Percentiles rank a stretch among this genome's conserved stretches.
phyloP scores from a whole-genome alignment of 2,888 invertebrate species.

The Scaptomyza cyrtandrae region DNA sequence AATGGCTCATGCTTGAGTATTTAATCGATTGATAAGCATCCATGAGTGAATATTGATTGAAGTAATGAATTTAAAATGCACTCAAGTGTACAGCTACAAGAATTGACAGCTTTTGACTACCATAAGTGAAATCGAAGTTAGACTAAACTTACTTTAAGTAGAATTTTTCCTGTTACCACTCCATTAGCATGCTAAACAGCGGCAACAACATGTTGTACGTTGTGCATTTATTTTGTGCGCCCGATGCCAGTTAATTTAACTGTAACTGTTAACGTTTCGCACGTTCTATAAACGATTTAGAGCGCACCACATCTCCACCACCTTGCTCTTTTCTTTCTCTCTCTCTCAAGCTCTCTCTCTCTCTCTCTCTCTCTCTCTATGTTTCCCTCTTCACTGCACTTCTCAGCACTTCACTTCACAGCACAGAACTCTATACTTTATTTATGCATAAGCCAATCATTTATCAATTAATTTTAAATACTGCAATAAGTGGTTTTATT shows the following conservation, averaged over 20 bases:
- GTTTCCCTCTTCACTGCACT: constrained; percentile 5
- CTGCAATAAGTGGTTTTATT: constrained; percentile 8
- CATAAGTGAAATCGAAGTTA: constrained; percentile 7
- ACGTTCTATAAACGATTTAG: constrained; percentile 66
- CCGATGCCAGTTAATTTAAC: constrained; percentile 35
- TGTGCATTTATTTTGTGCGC: constrained; percentile 15
- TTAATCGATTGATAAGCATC: constrained; percentile 25
- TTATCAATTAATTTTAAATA: constrained; percentile 4
- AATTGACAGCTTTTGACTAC: background rate
- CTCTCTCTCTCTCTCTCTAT: background rate
- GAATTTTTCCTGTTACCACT: constrained; percentile 23
- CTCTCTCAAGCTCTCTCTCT: background rate
- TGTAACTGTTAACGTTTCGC: constrained; percentile 51
- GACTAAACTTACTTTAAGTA: background rate
- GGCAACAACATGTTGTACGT: constrained; percentile 39
- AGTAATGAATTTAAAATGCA: constrained; percentile 3
- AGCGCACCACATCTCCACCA: constrained; percentile 30
- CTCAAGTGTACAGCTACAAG: constrained; percentile 10
- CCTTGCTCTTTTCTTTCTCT: background rate
- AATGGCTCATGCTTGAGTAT: too few relatives aligned
- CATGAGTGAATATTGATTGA: constrained; percentile 21
- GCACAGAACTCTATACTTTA: constrained; percentile 37
- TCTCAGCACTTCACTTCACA: constrained; percentile 8
- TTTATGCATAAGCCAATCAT: constrained; percentile 6
- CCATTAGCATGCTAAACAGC: constrained; percentile 54